Evolutionary conservation across 2,797 vertebrate genomes (phyloP), one percentile per base, ranked within the genome.

Genomic region (Cossypha polioptera): DNA sequence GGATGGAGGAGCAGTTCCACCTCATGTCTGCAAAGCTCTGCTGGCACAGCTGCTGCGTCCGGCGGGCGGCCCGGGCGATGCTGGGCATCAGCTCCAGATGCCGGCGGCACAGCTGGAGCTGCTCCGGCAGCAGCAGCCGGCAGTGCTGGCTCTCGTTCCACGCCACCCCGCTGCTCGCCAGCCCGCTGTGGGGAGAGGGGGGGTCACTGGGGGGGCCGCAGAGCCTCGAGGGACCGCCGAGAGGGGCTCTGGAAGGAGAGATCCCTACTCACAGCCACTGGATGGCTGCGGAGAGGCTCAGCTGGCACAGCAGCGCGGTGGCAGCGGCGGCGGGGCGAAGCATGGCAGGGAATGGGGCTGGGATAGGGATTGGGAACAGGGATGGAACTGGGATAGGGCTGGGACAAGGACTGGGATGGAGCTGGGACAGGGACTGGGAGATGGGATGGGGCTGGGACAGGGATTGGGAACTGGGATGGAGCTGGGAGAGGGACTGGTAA

Each of bases 1-100:
- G 96, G 75, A 98, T 58, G 58, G 98, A 98, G 21, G 98, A 98
- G 74, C 98, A 98, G 95, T 98, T 98, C 98, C 98, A 98, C 19
- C 98, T 94, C 98, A 98, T 98, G 89, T 97, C 97, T 0, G 95
- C 69, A 3, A 98, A 98, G 38, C 97, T 91, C 48, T 86, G 86
- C 93, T 97, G 97, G 92, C 98, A 98, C 54, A 96, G 35, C 21
- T 45, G 63, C 72, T 97, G 96, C 11, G 97, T 98, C 9, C 92
- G 87, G 15, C 69, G 96, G 31, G 98, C 98, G 0, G 98, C 98
- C 18, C 65, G 96, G 12, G 98, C 95, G 6, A 98, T 78, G 89
- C 98, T 97, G 94, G 91, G 97, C 98, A 98, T 98, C 47, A 96
- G 94, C 92, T 98, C 98, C 86, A 98, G 92, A 95, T 98, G 97